Conservation (phyloP, 1,140 invertebrate genomes). For the Nephila pilipes region DNA sequence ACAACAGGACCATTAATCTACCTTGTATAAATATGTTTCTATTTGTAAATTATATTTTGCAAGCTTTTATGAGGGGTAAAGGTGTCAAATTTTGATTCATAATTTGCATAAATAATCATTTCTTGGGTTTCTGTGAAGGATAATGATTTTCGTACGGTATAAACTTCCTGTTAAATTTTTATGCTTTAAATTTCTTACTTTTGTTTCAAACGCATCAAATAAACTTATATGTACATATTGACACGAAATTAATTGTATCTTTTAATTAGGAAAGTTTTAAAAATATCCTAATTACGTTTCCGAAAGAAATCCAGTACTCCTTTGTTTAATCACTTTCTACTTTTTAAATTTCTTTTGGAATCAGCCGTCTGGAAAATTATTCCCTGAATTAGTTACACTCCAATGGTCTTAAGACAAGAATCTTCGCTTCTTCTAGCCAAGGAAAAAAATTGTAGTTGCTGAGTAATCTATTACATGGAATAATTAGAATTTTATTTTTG, state of each 20-base stretch:
- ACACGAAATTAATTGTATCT: background rate
- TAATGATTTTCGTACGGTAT: too few relatives aligned
- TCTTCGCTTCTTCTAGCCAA: background rate
- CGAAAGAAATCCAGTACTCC: background rate
- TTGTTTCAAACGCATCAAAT: background rate
- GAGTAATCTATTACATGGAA: background rate
- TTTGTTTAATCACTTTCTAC: background rate
- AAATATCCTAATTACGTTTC: background rate
- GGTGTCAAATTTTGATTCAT: too few relatives aligned
- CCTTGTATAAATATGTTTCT: too few relatives aligned
- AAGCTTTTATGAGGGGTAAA: too few relatives aligned
- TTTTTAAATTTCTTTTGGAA: background rate
- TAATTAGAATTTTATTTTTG: too few relatives aligned
- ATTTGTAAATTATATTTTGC: too few relatives aligned
- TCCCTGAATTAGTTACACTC: slow-evolving; percentile 2
- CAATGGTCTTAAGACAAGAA: background rate
- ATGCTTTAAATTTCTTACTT: too few relatives aligned
- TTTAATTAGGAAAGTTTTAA: background rate
- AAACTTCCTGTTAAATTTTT: too few relatives aligned
- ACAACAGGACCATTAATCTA: too few relatives aligned
- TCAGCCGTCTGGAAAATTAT: background rate
- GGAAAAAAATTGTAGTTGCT: background rate
- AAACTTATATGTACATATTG: background rate
- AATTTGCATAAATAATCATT: too few relatives aligned
- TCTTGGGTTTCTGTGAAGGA: too few relatives aligned